Evolutionary conservation across 1,140 invertebrate species (phyloP).

Genomic region (Asbolus verrucosus): DNA sequence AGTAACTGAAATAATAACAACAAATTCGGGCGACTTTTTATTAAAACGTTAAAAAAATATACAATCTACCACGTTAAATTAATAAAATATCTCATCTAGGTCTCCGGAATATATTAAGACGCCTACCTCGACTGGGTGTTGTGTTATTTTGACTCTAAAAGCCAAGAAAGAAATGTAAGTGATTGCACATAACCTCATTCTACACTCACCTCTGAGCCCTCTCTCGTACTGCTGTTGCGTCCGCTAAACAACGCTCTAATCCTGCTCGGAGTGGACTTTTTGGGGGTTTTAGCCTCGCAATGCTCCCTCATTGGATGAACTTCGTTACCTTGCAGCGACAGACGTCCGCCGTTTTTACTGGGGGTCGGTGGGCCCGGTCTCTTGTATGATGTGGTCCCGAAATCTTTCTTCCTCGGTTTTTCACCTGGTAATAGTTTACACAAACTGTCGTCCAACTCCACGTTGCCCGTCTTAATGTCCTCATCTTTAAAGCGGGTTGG

Average conservation of each 20-base stretch:
- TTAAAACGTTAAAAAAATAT: too few relatives aligned
- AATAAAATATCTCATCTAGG: constrained; percentile 43
- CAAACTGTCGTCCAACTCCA: constrained; percentile 72
- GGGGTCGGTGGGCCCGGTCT: constrained; percentile 86
- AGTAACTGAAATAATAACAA: too few relatives aligned
- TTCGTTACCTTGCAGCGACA: constrained; percentile 71
- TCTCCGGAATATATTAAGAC: constrained; percentile 54
- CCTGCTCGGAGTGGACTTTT: constrained; percentile 59
- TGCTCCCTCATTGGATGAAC: constrained; percentile 58
- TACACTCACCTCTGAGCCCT: constrained; percentile 56
- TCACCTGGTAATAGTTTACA: constrained; percentile 71
- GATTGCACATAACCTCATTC: too few relatives aligned
- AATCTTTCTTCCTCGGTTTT: constrained; percentile 69
- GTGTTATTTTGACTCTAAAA: constrained; percentile 58
- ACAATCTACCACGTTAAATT: not conserved
- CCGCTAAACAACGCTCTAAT: constrained; percentile 57
- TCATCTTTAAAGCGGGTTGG: constrained; percentile 73
- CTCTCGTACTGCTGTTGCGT: constrained; percentile 44
- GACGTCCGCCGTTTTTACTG: constrained; percentile 82
- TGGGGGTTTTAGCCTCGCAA: constrained; percentile 55
- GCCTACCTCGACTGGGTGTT: constrained; percentile 49
- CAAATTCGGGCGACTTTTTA: too few relatives aligned
- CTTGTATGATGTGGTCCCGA: constrained; percentile 79
- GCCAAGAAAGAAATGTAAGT: too few relatives aligned
- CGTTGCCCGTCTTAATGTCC: constrained; percentile 76